phyloP scores from a whole-genome alignment of 2,888 invertebrate genomes.

The Leptinotarsa haldemani region DNA sequence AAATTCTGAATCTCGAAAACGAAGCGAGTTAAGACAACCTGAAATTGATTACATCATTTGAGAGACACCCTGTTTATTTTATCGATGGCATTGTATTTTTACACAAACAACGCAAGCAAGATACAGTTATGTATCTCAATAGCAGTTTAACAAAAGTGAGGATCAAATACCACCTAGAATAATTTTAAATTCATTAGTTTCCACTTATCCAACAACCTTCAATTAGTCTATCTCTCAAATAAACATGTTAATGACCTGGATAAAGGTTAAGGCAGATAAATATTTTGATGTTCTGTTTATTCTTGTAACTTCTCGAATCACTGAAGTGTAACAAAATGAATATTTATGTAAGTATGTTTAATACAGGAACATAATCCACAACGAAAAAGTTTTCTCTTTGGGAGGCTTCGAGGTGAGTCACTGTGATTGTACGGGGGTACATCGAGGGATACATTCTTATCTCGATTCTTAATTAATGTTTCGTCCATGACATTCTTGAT shows the following conservation, averaged over 20 bases:
- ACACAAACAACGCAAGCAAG: not conserved
- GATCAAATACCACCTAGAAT: not conserved
- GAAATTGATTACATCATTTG: no score
- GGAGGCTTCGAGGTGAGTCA: no score
- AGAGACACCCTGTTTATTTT: no score
- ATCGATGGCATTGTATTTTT: not conserved
- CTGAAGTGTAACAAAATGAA: not conserved
- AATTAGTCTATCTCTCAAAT: not conserved
- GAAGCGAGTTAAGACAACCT: no score
- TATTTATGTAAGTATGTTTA: not conserved
- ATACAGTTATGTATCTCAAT: not conserved
- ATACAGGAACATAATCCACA: not conserved
- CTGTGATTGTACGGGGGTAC: no score
- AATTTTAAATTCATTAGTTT: not conserved
- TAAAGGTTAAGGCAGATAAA: conserved; percentile 13
- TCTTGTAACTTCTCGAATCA: not conserved
- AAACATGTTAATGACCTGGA: conserved; percentile 10
- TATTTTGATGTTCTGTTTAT: conserved; percentile 11
- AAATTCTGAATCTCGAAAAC: no score
- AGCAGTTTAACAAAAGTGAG: not conserved
- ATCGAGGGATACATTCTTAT: no score
- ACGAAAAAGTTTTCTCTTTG: not conserved
- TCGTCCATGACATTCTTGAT: no score
- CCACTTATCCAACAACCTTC: not conserved
- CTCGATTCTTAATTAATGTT: no score